Percentiles rank a stretch among this genome's conserved stretches.
phyloP scores from a whole-genome alignment of 2,888 invertebrate genomes.

The Heliconius cydno region DNA sequence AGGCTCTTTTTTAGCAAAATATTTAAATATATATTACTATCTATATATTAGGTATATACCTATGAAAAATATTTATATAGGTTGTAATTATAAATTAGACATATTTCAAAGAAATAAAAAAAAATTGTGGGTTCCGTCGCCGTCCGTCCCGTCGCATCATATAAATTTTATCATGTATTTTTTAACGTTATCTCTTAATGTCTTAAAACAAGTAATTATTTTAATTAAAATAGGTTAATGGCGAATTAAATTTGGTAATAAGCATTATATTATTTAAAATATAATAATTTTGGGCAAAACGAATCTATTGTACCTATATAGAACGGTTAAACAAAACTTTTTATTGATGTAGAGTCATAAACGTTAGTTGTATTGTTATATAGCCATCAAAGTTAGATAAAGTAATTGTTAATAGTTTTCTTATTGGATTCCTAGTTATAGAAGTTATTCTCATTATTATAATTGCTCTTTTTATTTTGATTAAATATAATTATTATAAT shows the following conservation, averaged over 20 bases:
- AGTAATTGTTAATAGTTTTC: conserved; percentile 7
- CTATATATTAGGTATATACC: background rate
- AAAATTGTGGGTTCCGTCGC: background rate
- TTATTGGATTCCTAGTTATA: conserved; percentile 18
- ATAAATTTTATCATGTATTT: background rate
- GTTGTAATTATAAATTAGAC: background rate
- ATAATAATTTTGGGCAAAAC: background rate
- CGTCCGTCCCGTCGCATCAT: background rate
- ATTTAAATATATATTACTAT: background rate
- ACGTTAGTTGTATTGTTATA: background rate
- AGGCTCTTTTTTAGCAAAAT: background rate
- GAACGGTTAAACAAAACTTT: background rate
- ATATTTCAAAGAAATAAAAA: background rate
- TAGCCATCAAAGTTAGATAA: conserved; percentile 7
- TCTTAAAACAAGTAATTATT: conserved; percentile 1
- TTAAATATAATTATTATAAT: background rate
- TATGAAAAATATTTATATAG: background rate
- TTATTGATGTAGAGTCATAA: background rate
- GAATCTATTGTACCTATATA: background rate
- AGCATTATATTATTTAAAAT: background rate
- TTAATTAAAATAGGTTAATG: conserved; percentile 13
- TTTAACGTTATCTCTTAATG: conserved; percentile 2
- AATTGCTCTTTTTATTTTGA: background rate
- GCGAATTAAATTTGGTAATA: background rate
- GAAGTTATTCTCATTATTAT: background rate